A percentile compares a stretch with the other conserved stretches of the same genome.
These are phyloP conservation scores for Uropetala carovei DNA, from an alignment of 2,888 invertebrate genomes.

Conservation along the genomic window DNA sequence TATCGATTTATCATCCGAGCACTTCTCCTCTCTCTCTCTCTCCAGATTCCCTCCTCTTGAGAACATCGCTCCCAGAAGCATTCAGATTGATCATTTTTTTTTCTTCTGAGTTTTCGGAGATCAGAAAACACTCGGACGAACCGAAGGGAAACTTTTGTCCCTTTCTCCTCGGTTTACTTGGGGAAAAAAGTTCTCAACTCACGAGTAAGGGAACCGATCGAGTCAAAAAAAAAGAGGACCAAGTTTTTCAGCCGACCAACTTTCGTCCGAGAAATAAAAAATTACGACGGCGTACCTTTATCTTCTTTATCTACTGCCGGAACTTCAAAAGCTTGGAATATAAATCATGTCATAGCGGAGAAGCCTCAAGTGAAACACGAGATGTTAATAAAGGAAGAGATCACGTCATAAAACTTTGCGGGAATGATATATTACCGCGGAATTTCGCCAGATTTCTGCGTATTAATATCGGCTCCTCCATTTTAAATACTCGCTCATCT, in stretches of 20 bases:
- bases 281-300: not conserved
- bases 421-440: not conserved
- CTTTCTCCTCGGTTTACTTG: not conserved
- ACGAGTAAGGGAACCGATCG: not conserved
- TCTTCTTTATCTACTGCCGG: not conserved
- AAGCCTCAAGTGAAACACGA: not conserved
- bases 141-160: not conserved
- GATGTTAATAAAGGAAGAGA: not conserved
- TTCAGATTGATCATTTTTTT: not conserved
- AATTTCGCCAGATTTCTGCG: no score
- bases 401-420: not conserved
- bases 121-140: not conserved
- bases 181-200: not conserved
- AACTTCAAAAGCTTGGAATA: not conserved
- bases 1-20: not conserved
- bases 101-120: not conserved
- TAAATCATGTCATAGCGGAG: not conserved
- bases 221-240: not conserved
- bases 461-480: no score
- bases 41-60: not conserved
- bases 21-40: not conserved
- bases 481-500: no score
- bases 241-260: not conserved
- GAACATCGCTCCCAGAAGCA: not conserved
- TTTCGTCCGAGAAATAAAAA: not conserved